Evolutionary conservation across 2,797 vertebrate genomes (phyloP).

Genomic region (Choloepus didactylus): DNA sequence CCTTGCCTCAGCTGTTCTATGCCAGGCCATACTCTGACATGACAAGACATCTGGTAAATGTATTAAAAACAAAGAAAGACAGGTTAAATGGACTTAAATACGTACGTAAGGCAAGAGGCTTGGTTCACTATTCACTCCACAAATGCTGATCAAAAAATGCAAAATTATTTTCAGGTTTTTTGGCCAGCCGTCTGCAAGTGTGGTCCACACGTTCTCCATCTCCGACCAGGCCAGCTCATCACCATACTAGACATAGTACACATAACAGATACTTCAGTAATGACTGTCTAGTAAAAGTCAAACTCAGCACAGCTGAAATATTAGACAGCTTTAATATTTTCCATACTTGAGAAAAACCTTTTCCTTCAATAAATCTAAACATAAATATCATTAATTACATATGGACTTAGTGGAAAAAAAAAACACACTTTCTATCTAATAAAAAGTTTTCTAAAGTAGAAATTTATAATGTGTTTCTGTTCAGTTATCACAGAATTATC

Average conservation of each 20-base stretch:
- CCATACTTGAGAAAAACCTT: background rate
- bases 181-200: slow-evolving; percentile 98
- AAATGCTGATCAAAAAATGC: slow-evolving; percentile 99
- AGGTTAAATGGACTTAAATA: slow-evolving; percentile 72
- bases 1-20: background rate
- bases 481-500: background rate
- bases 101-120: slow-evolving; percentile 99
- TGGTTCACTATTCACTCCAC: slow-evolving; percentile 98
- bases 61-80: background rate
- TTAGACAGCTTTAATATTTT: slow-evolving; percentile 17
- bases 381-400: background rate
- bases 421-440: background rate
- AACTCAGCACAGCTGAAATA: background rate
- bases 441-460: background rate
- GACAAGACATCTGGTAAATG: background rate
- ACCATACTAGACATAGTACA: slow-evolving; percentile 91
- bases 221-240: slow-evolving; percentile 99
- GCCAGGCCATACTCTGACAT: background rate
- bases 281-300: background rate
- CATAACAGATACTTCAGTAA: slow-evolving; percentile 1
- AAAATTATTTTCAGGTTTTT: slow-evolving; percentile 99
- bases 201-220: slow-evolving; percentile 99
- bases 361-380: slow-evolving; percentile 40
- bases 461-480: background rate
- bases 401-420: background rate